Evolutionary conservation across 2,888 invertebrate species (phyloP), one percentile per base, ranked within the genome.

Genomic region (Platycheirus albimanus): DNA sequence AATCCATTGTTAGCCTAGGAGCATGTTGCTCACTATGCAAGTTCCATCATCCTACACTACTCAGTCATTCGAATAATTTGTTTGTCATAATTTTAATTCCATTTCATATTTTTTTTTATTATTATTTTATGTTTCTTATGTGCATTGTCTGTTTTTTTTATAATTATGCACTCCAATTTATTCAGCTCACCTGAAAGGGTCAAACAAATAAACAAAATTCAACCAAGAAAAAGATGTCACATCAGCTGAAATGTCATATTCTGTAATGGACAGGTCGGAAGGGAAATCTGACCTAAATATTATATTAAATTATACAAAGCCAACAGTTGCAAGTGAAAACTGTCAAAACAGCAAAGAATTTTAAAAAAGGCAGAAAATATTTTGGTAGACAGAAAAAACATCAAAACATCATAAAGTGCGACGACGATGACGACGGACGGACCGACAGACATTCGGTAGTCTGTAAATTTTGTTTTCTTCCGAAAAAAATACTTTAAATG

Each of bases 21-120:
- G 64, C 5, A 56, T 63, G 80, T 70, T 75, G 80, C 76, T 70
- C 64, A 80, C 80, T 45, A 58, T 70, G 80, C 76, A 80, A 64
- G 64, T 72, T 72, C 51, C 51, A 75, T 56, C 45, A 75, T 49
- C 43, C 33, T 28, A 67, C 45, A 74, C 51, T 20, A n/a, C 15
- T 8, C 38, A 67, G 51, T 51, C 33, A 67, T 67, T 75, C 51
- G 24, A 75, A 69, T 20, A 61, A 52, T 61, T 52, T 15, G 61
- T 58, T 61, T 52, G 33, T 20, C 61, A 61, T 61, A 61, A 61
- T 45, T 69, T 61, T 76, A 43, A 69, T 69, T 36, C 20, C 54
- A 38, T 11, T 33, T 47, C 33, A 7, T 45, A 8, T n/a, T 36
- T 36, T 36, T 3, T 36, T 28, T 41, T 41, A 10, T 41, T 10